Evolutionary conservation across 2,888 invertebrate species (phyloP), one percentile per base, ranked within the genome.

Genomic region (Brenthis hecate): DNA sequence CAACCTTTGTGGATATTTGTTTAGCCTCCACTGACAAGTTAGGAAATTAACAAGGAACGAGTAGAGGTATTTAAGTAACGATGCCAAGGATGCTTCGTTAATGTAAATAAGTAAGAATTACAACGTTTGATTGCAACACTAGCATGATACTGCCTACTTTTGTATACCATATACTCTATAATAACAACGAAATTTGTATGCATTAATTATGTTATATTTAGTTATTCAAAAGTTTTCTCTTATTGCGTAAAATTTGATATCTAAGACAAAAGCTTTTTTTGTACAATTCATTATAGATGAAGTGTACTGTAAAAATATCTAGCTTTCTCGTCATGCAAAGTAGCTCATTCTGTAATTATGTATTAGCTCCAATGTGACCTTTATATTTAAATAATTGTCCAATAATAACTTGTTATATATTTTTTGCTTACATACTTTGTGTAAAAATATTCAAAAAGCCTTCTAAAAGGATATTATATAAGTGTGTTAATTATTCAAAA

Each of bases 21-120:
- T 64, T 57, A 69, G 60, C 69, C 66, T 69, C 57, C 61, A 60
- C 60, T 32, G 28, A 60, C 48, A 57, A 60, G 64, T 71, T 70
- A 72, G 67, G 55, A 70, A 67, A 72, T 62, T 58, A 48, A 60
- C 62, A 57, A 68, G 61, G 60, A 57, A 16, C 56, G 57, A 57
- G 63, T 65, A 57, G 62, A 65, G 55, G 36, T 61, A 65, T 65
- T 70, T 68, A 68, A 72, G 68, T 64, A 67, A 67, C 67, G 70
- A 63, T 74, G 74, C 72, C 73, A 70, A 74, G 73, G 74, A 73
- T 73, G 66, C 65, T 66, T 54, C 66, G 67, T 67, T 67, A 72
- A 69, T 70, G 68, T 69, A 65, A 71, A 74, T 71, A 71, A 66
- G 66, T 65, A 70, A 71, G 71, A 68, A 71, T 70, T 66, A 72